phyloP scores from a whole-genome alignment of 2,888 invertebrate species.

The Laothoe populi region DNA sequence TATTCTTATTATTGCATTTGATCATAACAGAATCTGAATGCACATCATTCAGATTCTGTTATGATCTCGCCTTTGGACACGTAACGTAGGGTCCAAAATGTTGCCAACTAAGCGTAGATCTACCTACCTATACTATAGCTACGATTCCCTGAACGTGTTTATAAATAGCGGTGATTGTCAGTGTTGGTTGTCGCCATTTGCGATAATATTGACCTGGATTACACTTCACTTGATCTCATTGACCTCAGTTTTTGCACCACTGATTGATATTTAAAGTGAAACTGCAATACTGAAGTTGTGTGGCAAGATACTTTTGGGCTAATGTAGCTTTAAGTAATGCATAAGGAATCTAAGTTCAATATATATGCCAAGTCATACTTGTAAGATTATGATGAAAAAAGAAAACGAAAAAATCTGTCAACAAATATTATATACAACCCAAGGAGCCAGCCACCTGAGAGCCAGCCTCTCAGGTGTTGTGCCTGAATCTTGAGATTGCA shows the following conservation, averaged over 20 bases:
- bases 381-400: too few species aligned
- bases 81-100: too few species aligned
- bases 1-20: too few species aligned
- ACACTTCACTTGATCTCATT: conserved; percentile 24
- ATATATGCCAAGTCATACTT: background rate
- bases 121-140: background rate
- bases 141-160: conserved; percentile 4
- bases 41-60: too few species aligned
- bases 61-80: too few species aligned
- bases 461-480: too few species aligned
- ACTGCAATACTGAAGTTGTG: background rate
- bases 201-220: conserved; percentile 27
- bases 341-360: background rate
- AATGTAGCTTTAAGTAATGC: background rate
- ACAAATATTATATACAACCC: too few species aligned
- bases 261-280: conserved; percentile 14
- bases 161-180: conserved; percentile 26
- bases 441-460: too few species aligned
- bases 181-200: conserved; percentile 7
- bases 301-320: background rate
- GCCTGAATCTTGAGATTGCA: too few species aligned
- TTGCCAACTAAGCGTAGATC: too few species aligned
- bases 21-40: too few species aligned
- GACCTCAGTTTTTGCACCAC: conserved; percentile 24
- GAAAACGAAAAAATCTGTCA: too few species aligned